phyloP scores from a whole-genome alignment of 2,113 vertebrate genomes.

The Cercopithecus mona region DNA sequence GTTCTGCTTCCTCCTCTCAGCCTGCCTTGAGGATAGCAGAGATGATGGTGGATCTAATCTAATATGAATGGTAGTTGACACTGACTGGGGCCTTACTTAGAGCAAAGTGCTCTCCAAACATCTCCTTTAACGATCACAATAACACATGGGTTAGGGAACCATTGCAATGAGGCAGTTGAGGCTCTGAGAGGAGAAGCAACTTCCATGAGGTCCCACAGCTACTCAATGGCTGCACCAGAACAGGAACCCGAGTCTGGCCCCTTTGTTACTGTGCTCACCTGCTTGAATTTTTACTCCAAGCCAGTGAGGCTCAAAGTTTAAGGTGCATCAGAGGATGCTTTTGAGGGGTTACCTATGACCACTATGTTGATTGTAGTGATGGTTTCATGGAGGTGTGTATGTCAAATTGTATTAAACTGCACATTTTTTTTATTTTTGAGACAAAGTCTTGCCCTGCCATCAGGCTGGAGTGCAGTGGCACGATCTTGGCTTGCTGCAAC shows the following conservation, averaged over 20 bases:
- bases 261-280: neutral
- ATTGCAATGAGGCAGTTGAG: neutral
- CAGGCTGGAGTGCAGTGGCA: no score
- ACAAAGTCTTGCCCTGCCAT: no score
- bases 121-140: neutral
- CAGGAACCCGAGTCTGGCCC: neutral
- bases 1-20: neutral
- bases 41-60: neutral
- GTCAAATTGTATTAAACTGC: neutral
- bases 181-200: neutral
- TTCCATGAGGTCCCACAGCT: neutral
- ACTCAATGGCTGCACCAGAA: rapidly evolving
- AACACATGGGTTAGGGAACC: neutral
- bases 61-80: rapidly evolving
- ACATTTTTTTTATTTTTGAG: neutral
- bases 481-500: no score
- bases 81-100: neutral
- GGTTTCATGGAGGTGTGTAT: rapidly evolving
- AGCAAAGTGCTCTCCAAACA: neutral
- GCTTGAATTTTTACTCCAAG: neutral
- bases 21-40: rapidly evolving
- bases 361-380: no score
- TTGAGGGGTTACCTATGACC: neutral
- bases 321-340: neutral
- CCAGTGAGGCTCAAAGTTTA: neutral